phyloP scores from a whole-genome alignment of 1,140 invertebrate species.

The Pemphigus obesinymphae region DNA sequence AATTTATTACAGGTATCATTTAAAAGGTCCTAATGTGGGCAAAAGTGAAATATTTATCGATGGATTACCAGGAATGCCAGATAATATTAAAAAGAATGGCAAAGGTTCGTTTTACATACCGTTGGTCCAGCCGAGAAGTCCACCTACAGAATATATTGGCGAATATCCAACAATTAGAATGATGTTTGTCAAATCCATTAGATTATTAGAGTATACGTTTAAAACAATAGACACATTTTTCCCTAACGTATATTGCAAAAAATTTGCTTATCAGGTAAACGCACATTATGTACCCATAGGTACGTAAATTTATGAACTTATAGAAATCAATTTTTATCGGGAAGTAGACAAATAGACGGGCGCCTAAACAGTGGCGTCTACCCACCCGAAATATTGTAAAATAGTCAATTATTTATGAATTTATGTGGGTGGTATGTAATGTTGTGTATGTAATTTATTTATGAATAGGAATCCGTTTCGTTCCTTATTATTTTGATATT shows the following conservation, averaged over 20 bases:
- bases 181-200: conserved; percentile 56
- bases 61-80: conserved; percentile 73
- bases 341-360: too few relatives aligned
- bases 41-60: conserved; percentile 66
- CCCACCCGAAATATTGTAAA: too few relatives aligned
- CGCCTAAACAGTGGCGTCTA: too few relatives aligned
- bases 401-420: too few relatives aligned
- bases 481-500: too few relatives aligned
- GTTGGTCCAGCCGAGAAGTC: conserved; percentile 55
- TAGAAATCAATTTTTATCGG: too few relatives aligned
- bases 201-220: conserved; percentile 58
- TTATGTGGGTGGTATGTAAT: too few relatives aligned
- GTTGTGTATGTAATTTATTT: too few relatives aligned
- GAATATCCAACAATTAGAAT: conserved; percentile 60
- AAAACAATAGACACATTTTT: conserved; percentile 56
- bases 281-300: too few relatives aligned
- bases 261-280: conserved; percentile 55
- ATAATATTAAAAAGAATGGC: conserved; percentile 69
- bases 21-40: conserved; percentile 70
- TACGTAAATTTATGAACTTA: too few relatives aligned
- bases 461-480: too few relatives aligned
- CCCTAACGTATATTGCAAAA: conserved; percentile 58
- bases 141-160: conserved; percentile 53
- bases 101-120: conserved; percentile 63
- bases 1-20: conserved; percentile 73